Evolutionary conservation across 1,140 invertebrate genomes (phyloP), one percentile per base, ranked within the genome.

Genomic region (Cydia amplana): DNA sequence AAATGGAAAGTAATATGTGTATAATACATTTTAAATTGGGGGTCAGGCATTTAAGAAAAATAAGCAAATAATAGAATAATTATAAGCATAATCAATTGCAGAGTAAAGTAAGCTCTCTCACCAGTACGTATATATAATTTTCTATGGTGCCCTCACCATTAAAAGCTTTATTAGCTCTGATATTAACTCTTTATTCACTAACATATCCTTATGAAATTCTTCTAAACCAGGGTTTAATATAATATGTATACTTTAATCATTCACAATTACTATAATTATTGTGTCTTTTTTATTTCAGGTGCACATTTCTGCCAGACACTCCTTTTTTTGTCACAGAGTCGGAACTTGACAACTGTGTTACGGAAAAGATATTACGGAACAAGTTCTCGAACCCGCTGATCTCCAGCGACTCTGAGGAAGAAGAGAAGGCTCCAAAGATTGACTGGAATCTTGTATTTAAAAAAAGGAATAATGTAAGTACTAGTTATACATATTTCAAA

Each of bases 401-500:
- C n/a, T 87, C 85, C 4, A 90, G 87, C 67, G 88, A 87, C 12
- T 86, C 87, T 18, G 89, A 91, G 3, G 83, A 89, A 73, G 89
- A 89, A 16, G 67, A 36, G 18, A 23, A n/a, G 0, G 73, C 75
- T 9, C 63, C 20, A 14, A 60, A 67, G 4, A 85, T 92, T 9
- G 74, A 92, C 60, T 91, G 90, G 89, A 79, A 90, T 79, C 70
- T 85, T 74, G 72, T 91, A n/a, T 90, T 91, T 74, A 74, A 63
- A 12, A 84, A 84, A 63, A 82, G 77, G 63, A 75, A 84, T 75
- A 77, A 77, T 75, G 88, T 91, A 77, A 80, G 83, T 32, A 28
- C 28, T 4, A 28, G 28, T 25, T 25, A 25, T 25, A 25, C 3
- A 1, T 25, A 3, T n/a, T n/a, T n/a, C n/a, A 25, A 25, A 25